Percentiles rank a stretch among this genome's conserved stretches.
Evolutionary conservation across 1,140 invertebrate species (phyloP).

Genomic region (Spodoptera litura): DNA sequence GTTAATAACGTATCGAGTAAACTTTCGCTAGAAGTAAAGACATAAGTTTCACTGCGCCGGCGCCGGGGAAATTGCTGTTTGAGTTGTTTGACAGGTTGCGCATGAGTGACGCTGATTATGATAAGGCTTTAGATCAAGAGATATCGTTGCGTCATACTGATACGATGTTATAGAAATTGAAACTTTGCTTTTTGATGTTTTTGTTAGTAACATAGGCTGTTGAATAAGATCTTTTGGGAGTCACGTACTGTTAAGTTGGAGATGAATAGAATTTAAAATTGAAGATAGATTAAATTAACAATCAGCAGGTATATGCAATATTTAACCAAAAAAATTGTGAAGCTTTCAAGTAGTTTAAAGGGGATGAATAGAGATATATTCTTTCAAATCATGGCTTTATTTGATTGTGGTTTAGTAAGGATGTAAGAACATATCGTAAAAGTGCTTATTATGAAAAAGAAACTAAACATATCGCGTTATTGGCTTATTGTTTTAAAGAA

Average conservation of each 20-base stretch:
- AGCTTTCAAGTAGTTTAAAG: too few species aligned
- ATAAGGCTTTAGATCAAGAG: conserved; percentile 35
- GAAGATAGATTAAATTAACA: too few species aligned
- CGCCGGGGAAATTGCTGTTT: conserved; percentile 36
- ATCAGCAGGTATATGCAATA: too few species aligned
- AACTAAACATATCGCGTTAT: too few species aligned
- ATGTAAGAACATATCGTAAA: too few species aligned
- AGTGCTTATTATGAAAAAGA: too few species aligned
- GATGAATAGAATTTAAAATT: not conserved
- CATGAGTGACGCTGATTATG: conserved; percentile 32
- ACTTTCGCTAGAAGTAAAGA: conserved; percentile 36
- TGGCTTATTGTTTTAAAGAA: too few species aligned
- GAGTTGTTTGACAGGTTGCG: conserved; percentile 36
- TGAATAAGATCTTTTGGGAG: not conserved
- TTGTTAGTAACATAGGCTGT: not conserved
- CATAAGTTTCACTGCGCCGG: conserved; percentile 41
- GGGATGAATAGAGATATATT: too few species aligned
- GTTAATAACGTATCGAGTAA: conserved; percentile 34
- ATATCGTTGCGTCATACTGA: conserved; percentile 11
- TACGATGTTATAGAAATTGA: not conserved
- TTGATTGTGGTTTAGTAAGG: too few species aligned
- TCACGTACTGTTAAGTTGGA: not conserved
- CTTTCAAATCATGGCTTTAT: too few species aligned
- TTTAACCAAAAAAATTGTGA: too few species aligned
- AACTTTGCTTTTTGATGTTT: not conserved